Evolutionary conservation across 1,140 invertebrate species (phyloP), one percentile per base, ranked within the genome.

Genomic region (Sinella curviseta): DNA sequence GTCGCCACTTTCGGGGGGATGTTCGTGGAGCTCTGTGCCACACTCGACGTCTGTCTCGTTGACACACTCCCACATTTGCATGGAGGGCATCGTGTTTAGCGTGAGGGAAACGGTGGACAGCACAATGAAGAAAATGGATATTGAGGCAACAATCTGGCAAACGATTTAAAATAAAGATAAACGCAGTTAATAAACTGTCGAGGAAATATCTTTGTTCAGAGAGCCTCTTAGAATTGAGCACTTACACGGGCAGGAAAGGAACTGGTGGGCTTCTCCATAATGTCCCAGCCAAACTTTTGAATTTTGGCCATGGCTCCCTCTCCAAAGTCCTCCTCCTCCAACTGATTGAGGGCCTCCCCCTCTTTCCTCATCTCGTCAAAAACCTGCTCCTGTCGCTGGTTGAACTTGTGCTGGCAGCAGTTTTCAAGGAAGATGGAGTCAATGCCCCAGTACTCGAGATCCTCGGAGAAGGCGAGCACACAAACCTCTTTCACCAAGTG

Each of bases 401-500:
- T 96, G 87, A 98, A 99, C 86, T 97, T 98, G 89, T 99, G 96
- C 87, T 98, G 96, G 87, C 97, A 99, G 87, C 97, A 99, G 28
- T 95, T 97, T 88, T 99, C 97, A 82, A 99, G 89, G 87, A 98
- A 98, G 54, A 98, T 90, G 88, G 99, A 97, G 88, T 98, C 97
- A 75, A 99, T 93, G 30, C 88, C 89, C 89, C 89, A 90, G 82
- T 98, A 99, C 86, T 98, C 96, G 83, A 99, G 90, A 88, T 99
- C 97, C 87, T 98, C 97, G 87, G 94, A 96, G 89, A 98, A 99
- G 76, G 96, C 95, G 84, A 99, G 90, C 80, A 98, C 97, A 88
- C 97, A 99, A 95, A 99, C 98, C 88, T 98, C 97, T 87, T 98
- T 96, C 81, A 98, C 96, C 84, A 99, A 91, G 89, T 99, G 97